phyloP scores from a whole-genome alignment of 2,113 vertebrate genomes.

The Rattus rattus region DNA sequence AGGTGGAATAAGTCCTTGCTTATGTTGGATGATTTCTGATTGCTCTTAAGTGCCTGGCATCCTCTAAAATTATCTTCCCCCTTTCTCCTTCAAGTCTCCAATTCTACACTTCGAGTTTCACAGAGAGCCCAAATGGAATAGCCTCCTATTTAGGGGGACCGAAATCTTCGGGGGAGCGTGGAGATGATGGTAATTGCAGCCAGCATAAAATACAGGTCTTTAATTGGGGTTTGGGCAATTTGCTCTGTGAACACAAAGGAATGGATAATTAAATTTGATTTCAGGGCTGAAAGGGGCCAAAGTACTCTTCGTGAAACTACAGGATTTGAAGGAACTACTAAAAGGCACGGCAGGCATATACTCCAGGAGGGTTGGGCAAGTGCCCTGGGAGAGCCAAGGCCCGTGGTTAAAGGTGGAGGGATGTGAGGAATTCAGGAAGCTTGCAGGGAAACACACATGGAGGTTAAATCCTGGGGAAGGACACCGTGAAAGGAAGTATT shows the following conservation, averaged over 20 bases:
- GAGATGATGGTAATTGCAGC: not conserved
- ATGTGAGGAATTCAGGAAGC: not conserved
- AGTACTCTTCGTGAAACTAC: not conserved
- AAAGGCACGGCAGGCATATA: not conserved
- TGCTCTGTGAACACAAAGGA: not conserved
- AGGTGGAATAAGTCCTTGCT: not conserved
- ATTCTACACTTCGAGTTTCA: not conserved
- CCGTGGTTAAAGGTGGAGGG: not conserved
- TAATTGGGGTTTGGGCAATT: not conserved
- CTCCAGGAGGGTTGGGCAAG: fast-evolving
- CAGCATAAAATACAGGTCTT: not conserved
- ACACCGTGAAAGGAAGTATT: not conserved
- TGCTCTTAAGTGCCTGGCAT: not conserved
- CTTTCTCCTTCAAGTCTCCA: not conserved
- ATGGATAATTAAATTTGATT: not conserved
- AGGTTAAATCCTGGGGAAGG: not conserved
- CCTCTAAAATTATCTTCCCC: not conserved
- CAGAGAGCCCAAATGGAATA: not conserved
- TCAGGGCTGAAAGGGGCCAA: not conserved
- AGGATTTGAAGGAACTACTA: not conserved
- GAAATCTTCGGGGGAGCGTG: not conserved
- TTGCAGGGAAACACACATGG: not conserved
- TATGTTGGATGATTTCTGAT: not conserved
- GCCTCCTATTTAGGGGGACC: not conserved
- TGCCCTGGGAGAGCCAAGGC: not conserved